A percentile compares a stretch with the other conserved stretches of the same genome.
Evolutionary conservation across 1,140 invertebrate genomes (phyloP).

Genomic region (Ladona fulva): DNA sequence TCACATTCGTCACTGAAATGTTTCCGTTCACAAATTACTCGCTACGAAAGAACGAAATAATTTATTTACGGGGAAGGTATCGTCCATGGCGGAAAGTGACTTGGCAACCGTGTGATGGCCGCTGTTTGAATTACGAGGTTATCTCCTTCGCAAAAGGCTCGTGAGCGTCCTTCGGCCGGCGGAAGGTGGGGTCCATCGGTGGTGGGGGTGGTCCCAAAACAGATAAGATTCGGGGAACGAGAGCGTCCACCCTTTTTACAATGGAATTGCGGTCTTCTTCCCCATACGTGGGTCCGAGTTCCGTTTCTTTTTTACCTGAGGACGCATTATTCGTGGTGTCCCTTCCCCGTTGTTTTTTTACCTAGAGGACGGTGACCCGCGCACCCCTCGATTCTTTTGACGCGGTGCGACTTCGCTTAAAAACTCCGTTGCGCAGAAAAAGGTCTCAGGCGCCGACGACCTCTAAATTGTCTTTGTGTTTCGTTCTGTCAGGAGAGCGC

Average conservation of each 20-base stretch:
- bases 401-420: no score
- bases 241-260: not conserved
- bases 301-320: not conserved
- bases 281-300: not conserved
- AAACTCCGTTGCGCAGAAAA: no score
- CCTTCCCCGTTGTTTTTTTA: not conserved
- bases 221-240: not conserved
- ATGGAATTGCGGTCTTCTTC: not conserved
- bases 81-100: not conserved
- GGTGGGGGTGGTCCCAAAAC: not conserved
- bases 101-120: not conserved
- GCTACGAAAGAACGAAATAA: no score
- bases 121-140: not conserved
- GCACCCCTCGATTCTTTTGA: not conserved
- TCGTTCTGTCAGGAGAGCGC: no score
- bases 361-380: not conserved
- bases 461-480: no score
- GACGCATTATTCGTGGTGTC: not conserved
- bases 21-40: no score
- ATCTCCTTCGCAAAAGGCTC: no score
- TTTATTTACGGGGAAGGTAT: no score
- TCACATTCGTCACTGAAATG: no score
- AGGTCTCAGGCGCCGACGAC: no score
- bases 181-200: not conserved
- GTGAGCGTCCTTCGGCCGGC: not conserved